These are phyloP conservation scores for Anomalospiza imberbis DNA, from an alignment of 2,797 vertebrate genomes.

Conservation along the genomic window DNA sequence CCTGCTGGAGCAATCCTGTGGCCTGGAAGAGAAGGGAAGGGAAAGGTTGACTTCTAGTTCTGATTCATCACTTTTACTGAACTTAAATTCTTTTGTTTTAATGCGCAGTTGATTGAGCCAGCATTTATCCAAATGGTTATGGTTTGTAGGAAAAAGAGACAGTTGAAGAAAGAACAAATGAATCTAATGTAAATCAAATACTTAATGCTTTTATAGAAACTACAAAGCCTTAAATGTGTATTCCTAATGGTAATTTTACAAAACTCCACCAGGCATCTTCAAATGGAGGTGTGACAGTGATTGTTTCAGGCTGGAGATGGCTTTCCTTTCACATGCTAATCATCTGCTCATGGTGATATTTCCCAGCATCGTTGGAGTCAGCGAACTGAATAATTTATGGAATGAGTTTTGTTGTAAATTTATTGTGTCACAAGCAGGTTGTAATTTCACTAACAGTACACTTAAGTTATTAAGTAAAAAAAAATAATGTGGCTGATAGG, in stretches of 20 bases:
- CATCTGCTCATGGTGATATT: constrained; percentile 77
- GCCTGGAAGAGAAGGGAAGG: background rate
- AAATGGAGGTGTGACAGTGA: constrained; percentile 81
- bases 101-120: constrained; percentile 77
- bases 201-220: constrained; percentile 77
- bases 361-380: constrained; percentile 75
- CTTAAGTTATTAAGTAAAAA: constrained; percentile 86
- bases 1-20: background rate
- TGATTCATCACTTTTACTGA: constrained; percentile 79
- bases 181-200: constrained; percentile 81
- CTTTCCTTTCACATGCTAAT: constrained; percentile 84
- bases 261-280: constrained; percentile 75
- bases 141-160: constrained; percentile 71
- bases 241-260: constrained; percentile 80
- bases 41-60: constrained; percentile 62
- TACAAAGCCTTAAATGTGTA: constrained; percentile 77
- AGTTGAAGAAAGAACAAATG: constrained; percentile 81
- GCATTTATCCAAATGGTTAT: constrained; percentile 72
- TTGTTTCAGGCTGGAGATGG: constrained; percentile 76
- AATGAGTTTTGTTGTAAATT: constrained; percentile 83
- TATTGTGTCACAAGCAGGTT: constrained; percentile 85
- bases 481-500: constrained; percentile 73
- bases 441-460: constrained; percentile 86
- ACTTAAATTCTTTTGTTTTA: constrained; percentile 80
- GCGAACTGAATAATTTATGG: constrained; percentile 84